phyloP scores from a whole-genome alignment of 2,797 vertebrate genomes.

The Iguana delicatissima region DNA sequence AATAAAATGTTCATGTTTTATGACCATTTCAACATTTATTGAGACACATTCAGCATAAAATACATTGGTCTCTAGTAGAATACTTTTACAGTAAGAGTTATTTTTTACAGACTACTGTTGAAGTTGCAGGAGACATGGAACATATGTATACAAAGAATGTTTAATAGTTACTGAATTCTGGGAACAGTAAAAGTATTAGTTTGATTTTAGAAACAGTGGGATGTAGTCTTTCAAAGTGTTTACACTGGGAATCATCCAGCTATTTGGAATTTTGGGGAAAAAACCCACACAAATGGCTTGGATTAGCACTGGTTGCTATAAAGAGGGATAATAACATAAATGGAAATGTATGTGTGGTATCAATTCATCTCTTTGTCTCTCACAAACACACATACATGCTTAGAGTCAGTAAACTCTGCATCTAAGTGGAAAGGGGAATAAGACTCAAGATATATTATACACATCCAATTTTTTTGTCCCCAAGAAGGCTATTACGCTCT shows the following conservation, averaged over 20 bases:
- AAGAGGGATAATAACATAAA: not conserved
- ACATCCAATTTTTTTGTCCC: too few species aligned
- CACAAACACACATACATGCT: not conserved
- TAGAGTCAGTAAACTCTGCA: not conserved
- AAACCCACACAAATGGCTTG: not conserved
- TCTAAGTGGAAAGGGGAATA: not conserved
- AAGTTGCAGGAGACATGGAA: not conserved
- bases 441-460: not conserved
- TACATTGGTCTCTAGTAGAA: not conserved
- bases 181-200: conserved; percentile 1
- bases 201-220: not conserved
- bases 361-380: not conserved
- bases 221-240: not conserved
- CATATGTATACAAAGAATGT: not conserved
- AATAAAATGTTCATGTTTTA: not conserved
- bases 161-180: not conserved
- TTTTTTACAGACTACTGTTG: not conserved
- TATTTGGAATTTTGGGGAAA: not conserved
- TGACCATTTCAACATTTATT: not conserved
- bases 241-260: not conserved
- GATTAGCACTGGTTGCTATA: not conserved
- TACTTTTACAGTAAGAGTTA: not conserved
- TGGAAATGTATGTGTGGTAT: not conserved
- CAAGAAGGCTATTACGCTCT: too few species aligned
- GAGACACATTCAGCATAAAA: not conserved